Conservation (phyloP, 2,113 vertebrate genomes). For the Xenus cinereus region DNA sequence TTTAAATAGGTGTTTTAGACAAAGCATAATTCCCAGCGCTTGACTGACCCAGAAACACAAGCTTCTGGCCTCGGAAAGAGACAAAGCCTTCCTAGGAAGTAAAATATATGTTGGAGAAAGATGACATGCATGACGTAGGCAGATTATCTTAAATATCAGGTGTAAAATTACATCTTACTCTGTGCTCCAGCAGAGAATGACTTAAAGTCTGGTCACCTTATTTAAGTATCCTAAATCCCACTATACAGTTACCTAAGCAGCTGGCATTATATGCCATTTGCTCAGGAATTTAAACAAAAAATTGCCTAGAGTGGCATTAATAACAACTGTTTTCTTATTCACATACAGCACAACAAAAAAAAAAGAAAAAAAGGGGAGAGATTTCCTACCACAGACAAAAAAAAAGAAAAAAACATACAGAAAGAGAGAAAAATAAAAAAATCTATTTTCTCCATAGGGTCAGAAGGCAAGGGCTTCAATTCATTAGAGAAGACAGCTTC, state of each 20-base stretch:
- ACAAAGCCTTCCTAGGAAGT: not conserved
- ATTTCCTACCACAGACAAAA: not conserved
- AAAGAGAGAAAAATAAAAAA: not conserved
- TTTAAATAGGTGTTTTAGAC: not conserved
- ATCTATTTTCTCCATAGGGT: not conserved
- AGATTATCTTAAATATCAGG: constrained; percentile 45
- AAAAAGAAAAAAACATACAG: not conserved
- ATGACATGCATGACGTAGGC: not conserved
- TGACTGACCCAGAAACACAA: not conserved
- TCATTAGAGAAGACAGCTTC: not conserved
- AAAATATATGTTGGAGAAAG: not conserved
- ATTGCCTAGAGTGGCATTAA: not conserved
- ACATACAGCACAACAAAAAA: not conserved
- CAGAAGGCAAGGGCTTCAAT: not conserved
- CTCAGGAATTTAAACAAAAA: not conserved
- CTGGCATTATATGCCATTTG: not conserved
- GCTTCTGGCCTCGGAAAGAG: not conserved
- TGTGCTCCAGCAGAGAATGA: not conserved
- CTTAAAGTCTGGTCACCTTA: not conserved
- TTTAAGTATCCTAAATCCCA: not conserved
- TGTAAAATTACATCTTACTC: constrained; percentile 18
- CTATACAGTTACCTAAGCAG: constrained; percentile 1
- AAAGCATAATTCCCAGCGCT: not conserved
- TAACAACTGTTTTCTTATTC: not conserved
- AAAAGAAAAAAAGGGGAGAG: not conserved